These are phyloP conservation scores for Brachionus koreanus DNA, from an alignment of 1,140 invertebrate genomes.

Conservation along the genomic window DNA sequence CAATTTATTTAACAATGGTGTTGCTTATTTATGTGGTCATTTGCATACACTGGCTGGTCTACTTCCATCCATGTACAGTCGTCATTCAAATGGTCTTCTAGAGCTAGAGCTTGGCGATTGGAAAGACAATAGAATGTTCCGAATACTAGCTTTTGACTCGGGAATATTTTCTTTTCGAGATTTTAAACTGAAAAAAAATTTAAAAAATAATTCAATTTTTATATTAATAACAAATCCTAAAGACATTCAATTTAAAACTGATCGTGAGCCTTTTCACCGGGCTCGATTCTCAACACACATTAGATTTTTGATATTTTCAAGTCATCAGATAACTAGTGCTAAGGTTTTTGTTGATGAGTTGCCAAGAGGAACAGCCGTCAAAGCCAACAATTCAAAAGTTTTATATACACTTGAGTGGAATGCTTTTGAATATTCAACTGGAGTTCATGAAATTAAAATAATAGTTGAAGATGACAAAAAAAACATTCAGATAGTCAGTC, in stretches of 20 bases:
- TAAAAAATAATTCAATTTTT: conserved; percentile 70
- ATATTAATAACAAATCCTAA: conserved; percentile 84
- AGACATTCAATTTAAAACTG: conserved; percentile 69
- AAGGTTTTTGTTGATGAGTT: conserved; percentile 64
- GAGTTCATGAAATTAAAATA: conserved; percentile 66
- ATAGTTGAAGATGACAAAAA: conserved; percentile 62
- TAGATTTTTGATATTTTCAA: conserved; percentile 66
- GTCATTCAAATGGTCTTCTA: conserved; percentile 74
- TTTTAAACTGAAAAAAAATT: conserved; percentile 61
- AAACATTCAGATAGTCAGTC: conserved; percentile 62
- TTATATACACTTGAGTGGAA: conserved; percentile 72
- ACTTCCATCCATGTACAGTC: conserved; percentile 78
- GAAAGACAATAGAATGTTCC: conserved; percentile 83
- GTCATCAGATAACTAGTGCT: conserved; percentile 64
- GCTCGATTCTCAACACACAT: conserved; percentile 73
- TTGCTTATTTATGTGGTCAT: conserved; percentile 85
- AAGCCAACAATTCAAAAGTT: conserved; percentile 56
- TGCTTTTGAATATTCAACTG: conserved; percentile 64
- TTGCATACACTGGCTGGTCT: conserved; percentile 75
- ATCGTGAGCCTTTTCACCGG: conserved; percentile 70
- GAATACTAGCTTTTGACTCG: conserved; percentile 78
- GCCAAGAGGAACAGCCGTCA: conserved; percentile 63
- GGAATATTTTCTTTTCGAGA: conserved; percentile 83
- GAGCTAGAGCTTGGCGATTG: conserved; percentile 88
- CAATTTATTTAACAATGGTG: conserved; percentile 51